Conservation (phyloP, 2,888 invertebrate species). For the Empis stercorea region DNA sequence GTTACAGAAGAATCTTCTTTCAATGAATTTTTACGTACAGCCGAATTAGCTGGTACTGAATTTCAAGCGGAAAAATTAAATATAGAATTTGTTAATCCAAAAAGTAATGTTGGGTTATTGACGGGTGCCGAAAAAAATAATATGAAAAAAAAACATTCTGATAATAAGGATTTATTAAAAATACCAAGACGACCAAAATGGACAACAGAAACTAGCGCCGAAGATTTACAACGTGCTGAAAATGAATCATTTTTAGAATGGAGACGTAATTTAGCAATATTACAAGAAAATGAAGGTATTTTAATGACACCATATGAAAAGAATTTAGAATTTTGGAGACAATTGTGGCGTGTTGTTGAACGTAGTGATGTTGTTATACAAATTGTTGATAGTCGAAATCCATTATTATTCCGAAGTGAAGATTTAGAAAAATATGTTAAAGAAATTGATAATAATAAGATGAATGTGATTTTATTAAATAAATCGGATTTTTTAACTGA, state of each 20-base stretch:
- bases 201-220: constrained; percentile 58
- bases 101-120: constrained; percentile 45
- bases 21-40: constrained; percentile 91
- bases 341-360: constrained; percentile 97
- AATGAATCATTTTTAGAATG: constrained; percentile 78
- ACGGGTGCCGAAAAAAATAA: constrained; percentile 43
- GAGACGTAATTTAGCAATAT: constrained; percentile 66
- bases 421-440: constrained; percentile 81
- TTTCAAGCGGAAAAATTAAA: constrained; percentile 86
- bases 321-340: constrained; percentile 96
- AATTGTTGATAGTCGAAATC: constrained; percentile 94
- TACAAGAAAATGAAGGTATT: constrained; percentile 68
- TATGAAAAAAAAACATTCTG: constrained; percentile 41
- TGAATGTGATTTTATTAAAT: constrained; percentile 78
- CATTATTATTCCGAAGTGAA: constrained; percentile 79
- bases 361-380: constrained; percentile 85
- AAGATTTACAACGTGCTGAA: constrained; percentile 69
- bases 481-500: constrained; percentile 86
- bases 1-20: constrained; percentile 93
- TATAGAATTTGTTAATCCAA: constrained; percentile 57
- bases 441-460: constrained; percentile 57
- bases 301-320: constrained; percentile 93
- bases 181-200: constrained; percentile 84
- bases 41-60: constrained; percentile 86
- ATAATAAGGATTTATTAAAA: constrained; percentile 49